Evolutionary conservation across 2,113 vertebrate genomes (phyloP), one percentile per base, ranked within the genome.

Genomic region (Gobiocypris rarus): DNA sequence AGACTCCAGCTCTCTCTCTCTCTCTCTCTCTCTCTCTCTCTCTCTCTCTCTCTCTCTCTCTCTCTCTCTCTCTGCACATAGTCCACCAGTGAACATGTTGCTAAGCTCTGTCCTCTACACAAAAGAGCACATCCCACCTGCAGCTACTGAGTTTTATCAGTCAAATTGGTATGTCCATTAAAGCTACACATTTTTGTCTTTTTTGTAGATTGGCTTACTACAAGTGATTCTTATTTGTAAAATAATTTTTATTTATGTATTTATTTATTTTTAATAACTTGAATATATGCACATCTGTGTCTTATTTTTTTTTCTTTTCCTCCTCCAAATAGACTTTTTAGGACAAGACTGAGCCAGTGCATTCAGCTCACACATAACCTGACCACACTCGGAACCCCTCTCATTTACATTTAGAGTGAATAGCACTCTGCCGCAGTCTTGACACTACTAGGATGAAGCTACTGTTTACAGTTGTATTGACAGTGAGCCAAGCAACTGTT

Each of bases 361-460:
- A 79, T 87, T 87, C 87, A 86, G 84, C 87, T 79, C 79, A 82
- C 87, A 87, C 90, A 90, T 90, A 90, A 92, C 91, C 89, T 91
- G 92, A 90, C 91, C 92, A 80, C 87, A 85, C 88, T 89, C 89
- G 90, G 90, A 94, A 91, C 89, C 89, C 86, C 75, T 88, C 93
- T 93, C 91, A 95, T 95, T 95, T 94, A 92, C 94, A 95, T 95
- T 95, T 94, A 94, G 94, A 95, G 93, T 94, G 94, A 93, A 93
- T 92, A 89, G 90, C 88, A 89, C 85, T 90, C 87, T 90, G 88
- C 89, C 86, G 86, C 85, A 56, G 83, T 87, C 85, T 89, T 86
- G 75, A 88, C 90, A 89, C 89, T 85, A 87, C 86, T 91, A 78
- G 86, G 88, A 91, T 86, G 91, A 88, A 90, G 86, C 88, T 90